Percentiles rank a stretch among this genome's conserved stretches.
Conservation (phyloP, 92 coral and sea anemone species). For the Plumapathes pennacea region DNA sequence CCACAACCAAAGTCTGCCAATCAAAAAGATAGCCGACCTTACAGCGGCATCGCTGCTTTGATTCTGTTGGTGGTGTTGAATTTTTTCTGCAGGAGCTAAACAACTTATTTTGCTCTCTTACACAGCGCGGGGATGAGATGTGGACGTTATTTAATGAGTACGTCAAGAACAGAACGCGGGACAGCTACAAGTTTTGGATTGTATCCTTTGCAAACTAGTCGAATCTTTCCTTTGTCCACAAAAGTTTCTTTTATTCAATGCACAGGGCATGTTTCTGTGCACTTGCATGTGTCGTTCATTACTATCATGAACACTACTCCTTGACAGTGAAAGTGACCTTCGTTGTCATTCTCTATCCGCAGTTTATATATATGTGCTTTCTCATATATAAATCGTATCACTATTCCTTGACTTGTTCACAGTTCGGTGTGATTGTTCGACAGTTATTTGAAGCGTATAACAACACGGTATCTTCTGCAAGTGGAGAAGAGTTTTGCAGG, state of each 20-base stretch:
- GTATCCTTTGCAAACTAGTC: slow-evolving; percentile 85
- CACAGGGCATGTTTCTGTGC: background rate
- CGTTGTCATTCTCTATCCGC: too few species aligned
- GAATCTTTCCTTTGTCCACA: background rate
- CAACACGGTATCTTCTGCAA: slow-evolving; percentile 66
- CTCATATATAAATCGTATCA: too few species aligned
- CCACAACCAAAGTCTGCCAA: too few species aligned
- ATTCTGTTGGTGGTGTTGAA: too few species aligned
- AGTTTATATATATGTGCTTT: too few species aligned
- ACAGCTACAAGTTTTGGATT: slow-evolving; percentile 94
- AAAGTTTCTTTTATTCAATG: background rate
- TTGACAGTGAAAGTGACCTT: too few species aligned
- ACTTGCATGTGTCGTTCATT: background rate
- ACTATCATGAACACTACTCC: background rate
- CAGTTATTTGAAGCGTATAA: slow-evolving; percentile 86
- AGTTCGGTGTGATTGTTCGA: slow-evolving; percentile 89
- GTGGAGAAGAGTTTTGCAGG: slow-evolving; percentile 84
- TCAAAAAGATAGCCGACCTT: too few species aligned
- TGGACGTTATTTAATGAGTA: slow-evolving; percentile 78
- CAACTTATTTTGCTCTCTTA: too few species aligned
- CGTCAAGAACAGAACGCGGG: slow-evolving; percentile 81
- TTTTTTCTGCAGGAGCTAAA: too few species aligned
- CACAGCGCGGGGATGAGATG: slow-evolving; percentile 81
- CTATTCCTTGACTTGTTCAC: too few species aligned
- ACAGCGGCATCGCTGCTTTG: too few species aligned